These are phyloP conservation scores for Thyatira batis DNA, from an alignment of 2,888 invertebrate species.

Conservation along the genomic window DNA sequence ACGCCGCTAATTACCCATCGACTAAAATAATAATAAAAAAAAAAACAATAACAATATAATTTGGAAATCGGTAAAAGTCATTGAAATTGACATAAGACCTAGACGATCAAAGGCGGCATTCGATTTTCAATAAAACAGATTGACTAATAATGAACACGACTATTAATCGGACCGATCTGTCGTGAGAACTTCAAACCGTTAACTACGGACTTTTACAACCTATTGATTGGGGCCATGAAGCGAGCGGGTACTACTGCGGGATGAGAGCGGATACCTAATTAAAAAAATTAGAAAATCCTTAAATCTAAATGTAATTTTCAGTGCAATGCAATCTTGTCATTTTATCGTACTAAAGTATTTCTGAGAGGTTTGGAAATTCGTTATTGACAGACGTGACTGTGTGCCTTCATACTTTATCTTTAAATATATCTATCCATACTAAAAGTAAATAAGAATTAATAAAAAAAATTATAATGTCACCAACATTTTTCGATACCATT, in stretches of 20 bases:
- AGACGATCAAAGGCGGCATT: constrained; percentile 69
- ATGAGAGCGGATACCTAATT: constrained; percentile 1
- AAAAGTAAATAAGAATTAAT: no score
- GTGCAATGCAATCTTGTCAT: no score
- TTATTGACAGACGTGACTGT: no score
- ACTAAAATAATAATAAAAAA: constrained; percentile 9
- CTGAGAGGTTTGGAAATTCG: no score
- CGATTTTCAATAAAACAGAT: constrained; percentile 75
- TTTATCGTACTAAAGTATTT: no score
- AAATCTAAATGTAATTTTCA: no score
- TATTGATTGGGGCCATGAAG: constrained; percentile 43
- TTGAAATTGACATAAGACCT: constrained; percentile 65
- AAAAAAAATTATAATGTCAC: no score
- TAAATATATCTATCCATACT: no score
- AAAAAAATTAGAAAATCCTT: no score
- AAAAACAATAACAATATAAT: constrained; percentile 42
- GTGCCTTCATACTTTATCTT: no score
- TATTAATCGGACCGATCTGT: constrained; percentile 70
- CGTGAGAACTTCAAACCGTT: constrained; percentile 75
- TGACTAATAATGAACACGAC: constrained; percentile 77
- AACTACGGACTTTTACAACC: constrained; percentile 72
- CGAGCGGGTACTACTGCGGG: constrained; percentile 23
- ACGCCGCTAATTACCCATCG: constrained; percentile 47
- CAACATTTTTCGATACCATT: no score
- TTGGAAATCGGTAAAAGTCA: constrained; percentile 35